Evolutionary conservation across 2,113 vertebrate species (phyloP).

Genomic region (Limanda limanda): DNA sequence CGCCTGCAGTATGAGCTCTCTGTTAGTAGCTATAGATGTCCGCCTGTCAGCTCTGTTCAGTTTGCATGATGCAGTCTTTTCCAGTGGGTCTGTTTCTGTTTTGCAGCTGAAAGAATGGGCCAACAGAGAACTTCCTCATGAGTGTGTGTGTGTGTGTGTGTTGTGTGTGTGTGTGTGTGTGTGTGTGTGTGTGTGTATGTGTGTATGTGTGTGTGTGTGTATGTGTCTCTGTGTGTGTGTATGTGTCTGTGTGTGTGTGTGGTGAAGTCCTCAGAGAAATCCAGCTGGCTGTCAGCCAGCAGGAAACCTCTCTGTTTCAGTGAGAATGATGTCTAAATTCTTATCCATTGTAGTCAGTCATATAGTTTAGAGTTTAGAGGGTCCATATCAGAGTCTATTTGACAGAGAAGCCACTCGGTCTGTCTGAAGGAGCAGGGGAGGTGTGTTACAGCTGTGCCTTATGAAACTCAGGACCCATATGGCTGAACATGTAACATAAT

Average conservation of each 20-base stretch:
- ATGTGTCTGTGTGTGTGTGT: slow-evolving; percentile 32
- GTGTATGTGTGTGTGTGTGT: slow-evolving; percentile 22
- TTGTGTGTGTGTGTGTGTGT: slow-evolving; percentile 21
- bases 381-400: slow-evolving; percentile 6
- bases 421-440: background rate
- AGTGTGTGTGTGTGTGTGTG: slow-evolving; percentile 26
- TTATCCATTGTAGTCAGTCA: slow-evolving; percentile 24
- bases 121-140: slow-evolving; percentile 59
- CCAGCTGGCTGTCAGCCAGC: slow-evolving; percentile 45
- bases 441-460: slow-evolving; percentile 1
- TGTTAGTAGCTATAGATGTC: slow-evolving; percentile 46
- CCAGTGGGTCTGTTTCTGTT: slow-evolving; percentile 72
- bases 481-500: too few species aligned
- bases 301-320: slow-evolving; percentile 56
- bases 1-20: slow-evolving; percentile 46
- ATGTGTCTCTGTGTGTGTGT: too few species aligned
- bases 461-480: too few species aligned
- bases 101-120: slow-evolving; percentile 49
- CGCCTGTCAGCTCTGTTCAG: slow-evolving; percentile 49
- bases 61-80: slow-evolving; percentile 66
- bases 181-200: slow-evolving; percentile 33
- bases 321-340: slow-evolving; percentile 58
- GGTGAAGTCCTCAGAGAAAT: slow-evolving; percentile 9
- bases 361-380: slow-evolving; percentile 15
- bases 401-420: slow-evolving; percentile 5